A percentile compares a stretch with the other conserved stretches of the same genome.
Evolutionary conservation across 92 coral and sea anemone genomes (phyloP).

Genomic region (Zoanthus sansibaricus): DNA sequence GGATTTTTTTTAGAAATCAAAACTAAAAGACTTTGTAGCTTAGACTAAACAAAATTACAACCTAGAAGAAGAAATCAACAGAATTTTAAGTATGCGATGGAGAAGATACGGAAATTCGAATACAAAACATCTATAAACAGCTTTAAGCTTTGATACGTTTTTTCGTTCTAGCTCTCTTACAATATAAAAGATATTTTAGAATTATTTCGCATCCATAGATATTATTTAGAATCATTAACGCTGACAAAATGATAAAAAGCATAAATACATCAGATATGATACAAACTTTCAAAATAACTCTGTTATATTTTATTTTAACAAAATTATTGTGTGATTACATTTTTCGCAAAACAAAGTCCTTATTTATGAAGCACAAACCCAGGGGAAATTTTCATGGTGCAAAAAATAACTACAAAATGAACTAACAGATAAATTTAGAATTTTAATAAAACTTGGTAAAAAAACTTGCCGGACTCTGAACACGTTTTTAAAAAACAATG

Average conservation of each 20-base stretch:
- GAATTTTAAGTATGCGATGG: slow-evolving; percentile 22
- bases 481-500: too few species aligned
- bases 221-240: too few species aligned
- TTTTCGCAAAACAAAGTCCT: neutral
- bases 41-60: neutral
- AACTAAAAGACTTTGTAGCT: neutral
- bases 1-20: neutral
- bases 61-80: slow-evolving; percentile 18
- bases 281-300: neutral
- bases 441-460: neutral
- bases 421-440: neutral
- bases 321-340: neutral
- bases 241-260: slow-evolving; percentile 15
- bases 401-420: neutral
- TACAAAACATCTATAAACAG: neutral
- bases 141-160: neutral
- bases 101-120: neutral
- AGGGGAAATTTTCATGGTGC: neutral
- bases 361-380: neutral
- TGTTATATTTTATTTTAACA: neutral
- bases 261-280: neutral
- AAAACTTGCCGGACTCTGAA: too few species aligned
- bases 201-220: neutral
- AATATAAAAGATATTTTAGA: neutral
- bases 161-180: neutral